Conservation (phyloP, 2,113 vertebrate species). For the Capricornis sumatraensis region DNA sequence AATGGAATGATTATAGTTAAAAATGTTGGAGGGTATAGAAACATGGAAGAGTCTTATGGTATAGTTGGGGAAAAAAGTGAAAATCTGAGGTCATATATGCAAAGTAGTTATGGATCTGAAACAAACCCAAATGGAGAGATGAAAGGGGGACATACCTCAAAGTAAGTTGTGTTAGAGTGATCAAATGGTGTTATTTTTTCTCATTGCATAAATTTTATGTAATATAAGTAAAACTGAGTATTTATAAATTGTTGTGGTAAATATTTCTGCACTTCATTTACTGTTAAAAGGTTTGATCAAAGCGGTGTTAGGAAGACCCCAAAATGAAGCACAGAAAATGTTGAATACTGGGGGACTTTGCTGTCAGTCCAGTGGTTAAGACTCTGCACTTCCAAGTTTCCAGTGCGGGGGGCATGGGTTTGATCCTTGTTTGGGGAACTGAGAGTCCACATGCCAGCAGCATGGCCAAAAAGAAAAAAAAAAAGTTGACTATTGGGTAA, state of each 20-base stretch:
- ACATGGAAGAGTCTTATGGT: not conserved
- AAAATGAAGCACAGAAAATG: not conserved
- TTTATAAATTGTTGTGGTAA: not conserved
- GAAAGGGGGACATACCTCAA: not conserved
- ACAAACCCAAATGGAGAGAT: not conserved
- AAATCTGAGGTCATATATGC: not conserved
- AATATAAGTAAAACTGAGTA: not conserved
- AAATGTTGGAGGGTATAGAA: not conserved
- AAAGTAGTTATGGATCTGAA: slow-evolving; percentile 1
- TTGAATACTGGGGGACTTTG: not conserved
- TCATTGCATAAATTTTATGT: not conserved
- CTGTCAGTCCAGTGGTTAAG: not conserved
- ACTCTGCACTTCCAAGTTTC: not conserved
- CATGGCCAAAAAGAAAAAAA: not conserved
- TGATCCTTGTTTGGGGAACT: not conserved
- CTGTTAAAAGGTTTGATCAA: not conserved
- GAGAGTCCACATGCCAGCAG: not conserved
- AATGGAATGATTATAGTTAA: not conserved
- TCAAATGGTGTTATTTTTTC: not conserved
- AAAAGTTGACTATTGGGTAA: not conserved
- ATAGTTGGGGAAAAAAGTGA: not conserved
- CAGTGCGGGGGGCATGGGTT: not conserved
- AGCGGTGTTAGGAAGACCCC: not conserved
- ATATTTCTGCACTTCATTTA: not conserved
- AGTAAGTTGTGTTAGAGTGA: not conserved